Evolutionary conservation across 1,140 invertebrate species (phyloP).

Genomic region (Asobara japonica): DNA sequence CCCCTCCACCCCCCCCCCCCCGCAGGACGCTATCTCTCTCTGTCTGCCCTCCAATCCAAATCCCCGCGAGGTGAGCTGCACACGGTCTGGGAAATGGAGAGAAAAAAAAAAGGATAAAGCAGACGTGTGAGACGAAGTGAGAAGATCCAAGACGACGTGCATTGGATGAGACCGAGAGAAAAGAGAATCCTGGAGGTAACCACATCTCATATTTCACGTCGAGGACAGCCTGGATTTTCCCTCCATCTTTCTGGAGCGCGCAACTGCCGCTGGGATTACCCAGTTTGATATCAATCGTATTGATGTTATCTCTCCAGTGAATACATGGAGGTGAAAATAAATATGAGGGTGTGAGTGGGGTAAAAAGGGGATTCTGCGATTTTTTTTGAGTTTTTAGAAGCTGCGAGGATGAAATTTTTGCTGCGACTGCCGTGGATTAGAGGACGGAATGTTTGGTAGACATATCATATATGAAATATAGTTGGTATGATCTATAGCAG

Average conservation of each 20-base stretch:
- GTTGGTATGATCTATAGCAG: too few relatives aligned
- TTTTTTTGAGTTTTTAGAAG: too few relatives aligned
- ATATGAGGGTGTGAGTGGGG: neutral
- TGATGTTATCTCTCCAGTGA: conserved; percentile 16
- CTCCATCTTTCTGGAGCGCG: conserved; percentile 40
- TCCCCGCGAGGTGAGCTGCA: conserved; percentile 50
- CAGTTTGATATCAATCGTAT: conserved; percentile 60
- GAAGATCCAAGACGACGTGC: conserved; percentile 16
- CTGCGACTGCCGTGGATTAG: too few relatives aligned
- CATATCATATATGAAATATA: too few relatives aligned
- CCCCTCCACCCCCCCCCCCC: neutral
- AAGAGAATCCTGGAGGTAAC: conserved; percentile 33
- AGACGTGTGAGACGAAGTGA: conserved; percentile 8
- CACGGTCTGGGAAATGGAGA: conserved; percentile 27
- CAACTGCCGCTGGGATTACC: conserved; percentile 57
- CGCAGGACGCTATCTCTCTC: conserved; percentile 28
- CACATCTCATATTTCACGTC: conserved; percentile 63
- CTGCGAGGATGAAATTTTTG: too few relatives aligned
- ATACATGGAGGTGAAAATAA: neutral
- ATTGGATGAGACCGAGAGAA: conserved; percentile 7
- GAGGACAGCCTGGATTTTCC: conserved; percentile 64
- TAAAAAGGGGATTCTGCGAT: too few relatives aligned
- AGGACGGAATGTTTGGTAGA: too few relatives aligned
- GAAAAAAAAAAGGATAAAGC: conserved; percentile 7
- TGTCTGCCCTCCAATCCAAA: conserved; percentile 57